Base-by-base conservation (phyloP, 2,888 invertebrate species). In the Dynastes grantii region DNA sequence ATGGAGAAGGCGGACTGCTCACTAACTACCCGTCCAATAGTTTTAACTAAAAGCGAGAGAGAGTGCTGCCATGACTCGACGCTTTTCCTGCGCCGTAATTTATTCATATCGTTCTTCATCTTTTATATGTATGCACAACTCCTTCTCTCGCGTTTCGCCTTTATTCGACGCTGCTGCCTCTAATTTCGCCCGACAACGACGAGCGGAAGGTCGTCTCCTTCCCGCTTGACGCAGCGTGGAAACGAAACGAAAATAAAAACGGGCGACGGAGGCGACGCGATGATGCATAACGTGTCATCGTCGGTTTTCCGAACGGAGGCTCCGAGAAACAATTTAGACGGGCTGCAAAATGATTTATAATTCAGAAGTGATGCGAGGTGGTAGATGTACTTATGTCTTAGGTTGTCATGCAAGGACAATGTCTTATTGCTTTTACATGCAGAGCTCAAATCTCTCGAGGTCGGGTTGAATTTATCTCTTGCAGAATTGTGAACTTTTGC, bases 21-120 rank as follows among this genome's bases (percentile, higher is more conserved):
- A 16, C 63, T 37, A 22, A 45, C 71, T 55, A 58, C 53, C 58
- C 68, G 40, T 73, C 70, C 76, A 71, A 78, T 78, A 78, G 78
- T 79, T 79, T 79, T 78, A 76, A 78, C 77, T 79, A 78, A 79
- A 76, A 78, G 79, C 73, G 73, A 55, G 79, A 61, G 76, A 77
- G 77, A 79, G 73, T 77, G 76, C 77, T 75, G 79, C 58, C 63
- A 71, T 80, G 80, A 80, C 68, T 79, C 58, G 40, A 70, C 80
- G 67, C 45, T 78, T 80, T 80, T 76, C 58, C 53, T 40, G 51
- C 29, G 40, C 53, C 55, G 64, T 80, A 81, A 81, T 81, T 81
- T 80, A 81, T 81, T 80, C 80, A 78, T 80, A 79, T 80, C 80
- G 76, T 70, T 78, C 76, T 32, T 68, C 76, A 76, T 65, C 53